A percentile compares a stretch with the other conserved stretches of the same genome.
phyloP scores from a whole-genome alignment of 1,140 invertebrate species.

The Drosophila nigrodunni region DNA sequence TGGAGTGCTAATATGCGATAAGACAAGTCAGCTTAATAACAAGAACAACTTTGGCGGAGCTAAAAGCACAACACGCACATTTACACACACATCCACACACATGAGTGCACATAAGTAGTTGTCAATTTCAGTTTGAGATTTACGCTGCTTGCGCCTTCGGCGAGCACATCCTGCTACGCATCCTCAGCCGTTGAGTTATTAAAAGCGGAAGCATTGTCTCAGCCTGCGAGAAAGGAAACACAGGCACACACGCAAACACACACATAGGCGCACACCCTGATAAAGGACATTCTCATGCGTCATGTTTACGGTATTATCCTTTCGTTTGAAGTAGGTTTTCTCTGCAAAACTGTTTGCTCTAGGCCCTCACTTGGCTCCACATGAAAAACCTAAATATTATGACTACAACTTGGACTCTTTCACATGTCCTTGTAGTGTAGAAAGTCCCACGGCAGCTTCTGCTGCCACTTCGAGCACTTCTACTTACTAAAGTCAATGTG shows the following conservation, averaged over 20 bases:
- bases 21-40: constrained; percentile 28
- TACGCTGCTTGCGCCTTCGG: constrained; percentile 57
- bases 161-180: constrained; percentile 54
- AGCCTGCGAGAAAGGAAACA: constrained; percentile 25
- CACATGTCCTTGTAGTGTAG: not conserved
- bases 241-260: constrained; percentile 5
- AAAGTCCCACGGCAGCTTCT: not conserved
- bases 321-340: constrained; percentile 50
- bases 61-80: constrained; percentile 22
- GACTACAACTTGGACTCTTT: constrained; percentile 45
- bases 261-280: constrained; percentile 2
- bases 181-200: constrained; percentile 53
- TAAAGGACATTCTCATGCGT: constrained; percentile 18
- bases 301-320: constrained; percentile 58
- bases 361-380: constrained; percentile 8
- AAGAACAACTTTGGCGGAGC: constrained; percentile 16
- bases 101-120: constrained; percentile 59
- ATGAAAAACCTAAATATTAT: constrained; percentile 59
- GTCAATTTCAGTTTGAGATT: constrained; percentile 68
- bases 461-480: not conserved
- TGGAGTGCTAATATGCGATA: constrained; percentile 58
- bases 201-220: constrained; percentile 67
- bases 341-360: constrained; percentile 48
- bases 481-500: constrained; percentile 22
- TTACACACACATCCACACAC: constrained; percentile 9